Base-by-base conservation (phyloP, 1,140 invertebrate genomes). In the Scaptomyza graminum region DNA sequence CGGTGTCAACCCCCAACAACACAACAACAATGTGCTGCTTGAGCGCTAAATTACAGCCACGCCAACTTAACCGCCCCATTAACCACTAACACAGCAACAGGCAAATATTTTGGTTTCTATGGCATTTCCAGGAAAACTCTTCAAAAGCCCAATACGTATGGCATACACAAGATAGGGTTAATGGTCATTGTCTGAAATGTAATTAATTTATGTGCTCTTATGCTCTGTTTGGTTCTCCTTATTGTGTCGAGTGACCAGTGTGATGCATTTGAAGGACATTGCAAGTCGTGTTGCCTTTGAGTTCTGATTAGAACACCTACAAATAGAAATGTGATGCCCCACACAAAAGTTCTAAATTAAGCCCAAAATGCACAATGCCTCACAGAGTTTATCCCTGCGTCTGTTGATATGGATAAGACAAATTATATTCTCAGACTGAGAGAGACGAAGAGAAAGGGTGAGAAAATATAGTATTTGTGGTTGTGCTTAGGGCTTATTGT, bases 201-300 rank as follows among this genome's bases (percentile, higher is more conserved):
- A 73, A 81, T 81, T 81, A 69, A 68, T 56, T 64, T 59, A 54
- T 60, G 7, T 37, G 13, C 41, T 55, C 31, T 25, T 25, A 7
- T 22, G 34, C 12, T 37, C 34, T 69, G 39, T 49, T 34, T 7
- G 31, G 7, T 9, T 8, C 50, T 43, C 57, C 43, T 41, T 3
- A 62, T 74, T 68, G 52, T 69, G 46, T 63, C 5, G 31, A 22
- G 1, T 1, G 18, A 2, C 18, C 18, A 22, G 18, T 49, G 37
- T 11, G 3, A 0, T 41, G 43, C n/a, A 44, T 11, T 13, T 15
- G 16, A 49, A 44, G 50, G 28, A 25, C 49, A 16, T 28, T 6
- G 31, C 31, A 34, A 7, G 28, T 7, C 28, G 5, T 47, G 28
- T 37, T 47, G 43, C 44, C 34, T 60, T 16, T 16, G 12, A 44